A percentile compares a stretch with the other conserved stretches of the same genome.
These are phyloP conservation scores for Bubo bubo DNA, from an alignment of 2,113 vertebrate genomes.

Conservation along the genomic window DNA sequence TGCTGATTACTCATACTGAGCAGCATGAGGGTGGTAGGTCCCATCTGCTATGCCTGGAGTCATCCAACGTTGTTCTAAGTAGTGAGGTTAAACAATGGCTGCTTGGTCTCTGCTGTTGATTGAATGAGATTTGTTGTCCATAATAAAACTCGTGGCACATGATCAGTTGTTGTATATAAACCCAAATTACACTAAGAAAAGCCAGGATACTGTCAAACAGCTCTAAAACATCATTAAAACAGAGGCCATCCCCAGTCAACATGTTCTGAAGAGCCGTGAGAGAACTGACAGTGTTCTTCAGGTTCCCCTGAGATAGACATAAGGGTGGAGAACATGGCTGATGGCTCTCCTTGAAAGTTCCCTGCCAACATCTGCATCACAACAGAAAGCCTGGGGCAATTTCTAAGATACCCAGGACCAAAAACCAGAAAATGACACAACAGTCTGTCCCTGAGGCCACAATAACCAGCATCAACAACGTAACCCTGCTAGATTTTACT, in stretches of 20 bases:
- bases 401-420: background rate
- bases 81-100: background rate
- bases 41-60: background rate
- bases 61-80: background rate
- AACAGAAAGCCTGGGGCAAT: background rate
- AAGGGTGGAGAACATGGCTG: background rate
- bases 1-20: background rate
- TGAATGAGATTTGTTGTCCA: conserved; percentile 9
- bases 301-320: background rate
- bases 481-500: background rate
- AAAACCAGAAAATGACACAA: background rate
- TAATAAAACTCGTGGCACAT: background rate
- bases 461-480: background rate
- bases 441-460: background rate
- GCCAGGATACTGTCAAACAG: background rate
- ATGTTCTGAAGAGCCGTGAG: background rate
- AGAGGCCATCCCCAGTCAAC: background rate
- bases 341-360: background rate
- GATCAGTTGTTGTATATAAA: background rate
- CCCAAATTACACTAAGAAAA: background rate
- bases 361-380: background rate
- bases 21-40: background rate
- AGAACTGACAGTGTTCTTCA: background rate
- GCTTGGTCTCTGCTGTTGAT: background rate
- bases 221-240: background rate